Base-by-base conservation (phyloP, 2,888 invertebrate genomes). In the Pollenia amentaria region DNA sequence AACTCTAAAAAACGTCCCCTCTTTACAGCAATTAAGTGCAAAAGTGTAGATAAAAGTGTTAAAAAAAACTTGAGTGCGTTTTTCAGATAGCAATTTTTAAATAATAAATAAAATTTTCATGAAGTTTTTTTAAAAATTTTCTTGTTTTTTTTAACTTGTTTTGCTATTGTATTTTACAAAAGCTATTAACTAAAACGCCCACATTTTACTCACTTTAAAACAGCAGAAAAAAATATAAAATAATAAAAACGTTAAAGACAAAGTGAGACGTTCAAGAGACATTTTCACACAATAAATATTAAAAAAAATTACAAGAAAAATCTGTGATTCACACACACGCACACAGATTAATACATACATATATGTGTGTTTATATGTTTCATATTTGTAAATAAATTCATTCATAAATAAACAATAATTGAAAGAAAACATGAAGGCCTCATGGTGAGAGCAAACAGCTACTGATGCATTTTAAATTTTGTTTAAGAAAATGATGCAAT, bases 371-470 rank as follows among this genome's bases (percentile, higher is more conserved):
- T 6, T 29, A 6, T 29, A 29, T 29, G 29, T 29, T 0, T 6
- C 6, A 1, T 29, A 29, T 29, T 29, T 29, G 29, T 38, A n/a
- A 9, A 67, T 21, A 62, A 29, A 29, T 16, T 40, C 10, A 62
- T 51, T 16, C 18, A n/a, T 40, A 38, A n/a, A 38, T 48, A 62
- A 70, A 79, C 16, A 51, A 79, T 60, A 55, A 48, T 42, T 46
- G 21, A 48, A 55, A 65, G 60, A 55, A 73, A 72, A 62, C 44
- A 73, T 79, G 75, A 79, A 70, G 83, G 83, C 83, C 86, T 79
- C 86, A 86, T 86, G 86, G 78, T 79, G 86, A 79, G 86, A 83
- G 51, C 64, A 51, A 79, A 76, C 83, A 76, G 83, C 83, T 86
- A 75, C 82, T 79, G 86, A 79, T 75, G 86, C 72, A 86, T 83